These are phyloP conservation scores for Drosophila eohydei DNA, from an alignment of 2,888 invertebrate species.

Conservation along the genomic window DNA sequence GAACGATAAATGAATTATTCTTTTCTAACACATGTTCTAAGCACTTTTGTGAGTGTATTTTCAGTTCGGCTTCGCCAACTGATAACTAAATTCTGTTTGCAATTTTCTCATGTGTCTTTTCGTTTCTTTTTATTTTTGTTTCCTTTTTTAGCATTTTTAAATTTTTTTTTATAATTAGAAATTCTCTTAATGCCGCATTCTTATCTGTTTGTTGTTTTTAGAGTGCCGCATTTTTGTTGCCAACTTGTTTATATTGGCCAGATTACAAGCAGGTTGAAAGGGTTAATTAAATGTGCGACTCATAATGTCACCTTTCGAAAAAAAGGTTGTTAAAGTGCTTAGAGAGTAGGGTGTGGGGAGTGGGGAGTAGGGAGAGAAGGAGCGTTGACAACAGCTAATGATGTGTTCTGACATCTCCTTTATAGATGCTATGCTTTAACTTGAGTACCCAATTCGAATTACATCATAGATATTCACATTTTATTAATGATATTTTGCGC, in stretches of 20 bases:
- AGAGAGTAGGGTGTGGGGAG: background rate
- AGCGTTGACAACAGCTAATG: background rate
- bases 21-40: background rate
- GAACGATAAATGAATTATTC: background rate
- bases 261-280: slow-evolving; percentile 53
- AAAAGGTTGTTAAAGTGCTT: background rate
- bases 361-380: background rate
- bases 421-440: background rate
- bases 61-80: background rate
- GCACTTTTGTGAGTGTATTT: background rate
- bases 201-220: slow-evolving; percentile 59
- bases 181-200: slow-evolving; percentile 62
- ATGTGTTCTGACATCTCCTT: background rate
- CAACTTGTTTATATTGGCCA: slow-evolving; percentile 34
- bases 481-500: slow-evolving; percentile 29
- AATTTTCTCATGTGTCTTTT: slow-evolving; percentile 24
- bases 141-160: background rate
- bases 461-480: background rate
- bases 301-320: slow-evolving; percentile 13
- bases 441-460: background rate
- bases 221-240: slow-evolving; percentile 35
- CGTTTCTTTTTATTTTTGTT: background rate
- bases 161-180: slow-evolving; percentile 58
- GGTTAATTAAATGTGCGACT: slow-evolving; percentile 61
- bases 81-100: slow-evolving; percentile 20